Evolutionary conservation across 2,888 invertebrate genomes (phyloP).

Genomic region (Stegana nigrithorax): DNA sequence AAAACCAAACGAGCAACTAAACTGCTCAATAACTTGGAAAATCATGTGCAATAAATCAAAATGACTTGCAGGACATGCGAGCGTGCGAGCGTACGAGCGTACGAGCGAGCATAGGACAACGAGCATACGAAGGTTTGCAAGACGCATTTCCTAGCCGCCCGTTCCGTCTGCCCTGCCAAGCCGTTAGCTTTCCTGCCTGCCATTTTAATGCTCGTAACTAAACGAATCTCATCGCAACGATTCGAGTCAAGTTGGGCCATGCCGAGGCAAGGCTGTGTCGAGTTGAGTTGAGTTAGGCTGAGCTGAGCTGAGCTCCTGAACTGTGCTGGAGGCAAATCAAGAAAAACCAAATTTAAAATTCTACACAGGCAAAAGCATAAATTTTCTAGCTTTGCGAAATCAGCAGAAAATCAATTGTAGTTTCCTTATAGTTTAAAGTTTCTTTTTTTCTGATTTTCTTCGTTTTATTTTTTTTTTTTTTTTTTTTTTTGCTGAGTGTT

Average conservation of each 20-base stretch:
- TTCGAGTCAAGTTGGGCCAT: too few relatives aligned
- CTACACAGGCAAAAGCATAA: constrained; percentile 51
- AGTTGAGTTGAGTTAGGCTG: constrained; percentile 34
- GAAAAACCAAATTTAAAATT: constrained; percentile 49
- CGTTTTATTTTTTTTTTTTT: neutral
- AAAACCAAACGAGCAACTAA: constrained; percentile 58
- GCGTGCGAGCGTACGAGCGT: constrained; percentile 28
- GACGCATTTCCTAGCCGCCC: too few relatives aligned
- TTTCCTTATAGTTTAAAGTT: neutral
- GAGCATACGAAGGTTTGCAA: too few relatives aligned
- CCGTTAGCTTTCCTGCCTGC: too few relatives aligned
- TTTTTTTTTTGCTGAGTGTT: too few relatives aligned
- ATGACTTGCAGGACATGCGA: constrained; percentile 54
- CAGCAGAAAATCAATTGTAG: constrained; percentile 44
- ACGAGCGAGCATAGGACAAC: too few relatives aligned
- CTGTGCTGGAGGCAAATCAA: neutral
- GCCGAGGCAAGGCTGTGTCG: too few relatives aligned
- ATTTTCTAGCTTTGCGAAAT: constrained; percentile 44
- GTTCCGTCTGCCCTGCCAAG: too few relatives aligned
- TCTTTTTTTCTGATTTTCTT: neutral
- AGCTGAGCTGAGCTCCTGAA: too few relatives aligned
- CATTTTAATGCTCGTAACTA: too few relatives aligned
- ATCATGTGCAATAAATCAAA: constrained; percentile 66
- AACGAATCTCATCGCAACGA: too few relatives aligned
- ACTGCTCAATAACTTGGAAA: constrained; percentile 67